Evolutionary conservation across 2,113 vertebrate species (phyloP).

Genomic region (Nesospiza acunhae): DNA sequence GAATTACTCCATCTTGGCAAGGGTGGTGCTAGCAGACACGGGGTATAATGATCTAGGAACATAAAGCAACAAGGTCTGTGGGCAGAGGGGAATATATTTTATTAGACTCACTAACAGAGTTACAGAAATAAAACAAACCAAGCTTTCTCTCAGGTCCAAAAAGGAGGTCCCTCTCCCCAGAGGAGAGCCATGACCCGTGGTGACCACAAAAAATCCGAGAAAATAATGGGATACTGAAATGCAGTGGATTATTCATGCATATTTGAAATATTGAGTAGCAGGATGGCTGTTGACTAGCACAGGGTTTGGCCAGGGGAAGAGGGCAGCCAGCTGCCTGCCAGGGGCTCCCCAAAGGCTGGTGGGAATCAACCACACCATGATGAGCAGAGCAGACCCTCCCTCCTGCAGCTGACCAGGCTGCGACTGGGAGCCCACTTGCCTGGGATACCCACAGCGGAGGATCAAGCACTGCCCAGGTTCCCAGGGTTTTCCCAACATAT

Average conservation of each 20-base stretch:
- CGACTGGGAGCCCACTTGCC: fast-evolving
- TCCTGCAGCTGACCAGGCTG: not conserved
- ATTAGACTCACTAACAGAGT: not conserved
- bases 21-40: fast-evolving
- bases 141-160: not conserved
- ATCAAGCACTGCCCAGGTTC: not conserved
- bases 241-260: not conserved
- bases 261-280: not conserved
- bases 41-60: not conserved
- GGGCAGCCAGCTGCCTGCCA: not conserved
- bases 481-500: not conserved
- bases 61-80: not conserved
- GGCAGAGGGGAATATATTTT: not conserved
- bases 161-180: not conserved
- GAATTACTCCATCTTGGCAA: not conserved
- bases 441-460: not conserved
- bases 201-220: not conserved
- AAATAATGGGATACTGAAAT: not conserved
- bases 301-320: not conserved
- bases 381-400: not conserved
- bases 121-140: not conserved
- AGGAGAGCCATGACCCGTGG: not conserved
- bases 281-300: not conserved
- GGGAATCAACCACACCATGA: not conserved
- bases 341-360: not conserved